Percentiles rank a stretch among this genome's conserved stretches.
phyloP scores from a whole-genome alignment of 1,140 invertebrate genomes.

The Augochlora pura region DNA sequence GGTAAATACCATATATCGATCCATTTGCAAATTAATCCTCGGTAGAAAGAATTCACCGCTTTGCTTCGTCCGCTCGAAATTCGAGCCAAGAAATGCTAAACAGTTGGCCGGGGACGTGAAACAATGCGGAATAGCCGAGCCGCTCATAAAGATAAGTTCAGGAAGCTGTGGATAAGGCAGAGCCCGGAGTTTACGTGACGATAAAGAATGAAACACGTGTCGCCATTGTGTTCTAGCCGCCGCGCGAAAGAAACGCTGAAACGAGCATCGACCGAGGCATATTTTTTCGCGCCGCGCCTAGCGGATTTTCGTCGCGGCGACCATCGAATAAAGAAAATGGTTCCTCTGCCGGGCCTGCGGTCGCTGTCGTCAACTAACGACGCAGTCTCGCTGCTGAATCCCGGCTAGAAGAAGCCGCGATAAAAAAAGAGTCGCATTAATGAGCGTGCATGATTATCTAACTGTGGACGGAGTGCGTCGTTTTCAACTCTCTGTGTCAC shows the following conservation, averaged over 20 bases:
- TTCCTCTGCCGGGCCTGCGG: background rate
- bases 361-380: background rate
- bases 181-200: background rate
- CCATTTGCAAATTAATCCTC: background rate
- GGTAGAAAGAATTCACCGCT: background rate
- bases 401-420: no score
- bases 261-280: background rate
- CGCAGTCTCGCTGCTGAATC: no score
- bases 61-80: background rate
- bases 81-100: background rate
- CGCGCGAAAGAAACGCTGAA: background rate
- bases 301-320: background rate
- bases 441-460: no score
- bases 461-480: no score
- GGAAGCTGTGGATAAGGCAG: constrained; percentile 3
- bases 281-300: background rate
- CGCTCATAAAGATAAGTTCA: constrained; percentile 10
- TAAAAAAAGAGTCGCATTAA: no score
- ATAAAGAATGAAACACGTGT: constrained; percentile 26
- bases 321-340: background rate
- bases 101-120: constrained; percentile 3
- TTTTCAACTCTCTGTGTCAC: no score
- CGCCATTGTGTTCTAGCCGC: background rate
- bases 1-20: no score
- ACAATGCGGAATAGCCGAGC: constrained; percentile 4